Conservation (phyloP, 1,140 invertebrate genomes). For the Trissolcus basalis region DNA sequence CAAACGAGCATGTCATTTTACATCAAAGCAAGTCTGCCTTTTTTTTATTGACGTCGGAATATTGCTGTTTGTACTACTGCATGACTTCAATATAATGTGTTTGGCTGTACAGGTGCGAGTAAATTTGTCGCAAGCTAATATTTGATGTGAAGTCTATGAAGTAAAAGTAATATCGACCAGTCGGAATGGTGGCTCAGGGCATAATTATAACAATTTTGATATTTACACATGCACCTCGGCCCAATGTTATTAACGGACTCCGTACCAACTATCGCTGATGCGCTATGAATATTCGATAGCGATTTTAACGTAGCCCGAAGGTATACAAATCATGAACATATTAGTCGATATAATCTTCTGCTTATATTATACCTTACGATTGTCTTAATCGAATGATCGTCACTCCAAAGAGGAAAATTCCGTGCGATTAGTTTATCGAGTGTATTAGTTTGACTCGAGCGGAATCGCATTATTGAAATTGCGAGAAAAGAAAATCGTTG, state of each 20-base stretch:
- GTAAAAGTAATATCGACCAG: no score
- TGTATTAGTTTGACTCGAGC: no score
- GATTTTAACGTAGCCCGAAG: conserved; percentile 22
- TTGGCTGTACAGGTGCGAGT: background rate
- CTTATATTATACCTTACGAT: background rate
- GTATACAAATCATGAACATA: conserved; percentile 22
- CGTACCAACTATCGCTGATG: conserved; percentile 6
- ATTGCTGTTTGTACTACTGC: no score
- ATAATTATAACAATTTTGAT: background rate
- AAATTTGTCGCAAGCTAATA: conserved; percentile 11
- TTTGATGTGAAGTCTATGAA: background rate
- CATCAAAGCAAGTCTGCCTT: no score
- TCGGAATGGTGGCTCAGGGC: no score
- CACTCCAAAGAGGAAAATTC: no score
- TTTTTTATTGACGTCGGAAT: no score
- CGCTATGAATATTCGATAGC: conserved; percentile 38
- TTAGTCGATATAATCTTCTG: conserved; percentile 1
- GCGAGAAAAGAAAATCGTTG: background rate
- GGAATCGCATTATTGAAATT: no score
- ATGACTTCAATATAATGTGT: no score
- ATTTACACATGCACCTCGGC: background rate
- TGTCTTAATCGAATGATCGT: no score
- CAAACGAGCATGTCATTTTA: no score
- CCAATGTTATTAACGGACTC: background rate
- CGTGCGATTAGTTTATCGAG: no score